These are phyloP conservation scores for Anolis carolinensis DNA, from an alignment of 2,113 vertebrate genomes.

Conservation along the genomic window DNA sequence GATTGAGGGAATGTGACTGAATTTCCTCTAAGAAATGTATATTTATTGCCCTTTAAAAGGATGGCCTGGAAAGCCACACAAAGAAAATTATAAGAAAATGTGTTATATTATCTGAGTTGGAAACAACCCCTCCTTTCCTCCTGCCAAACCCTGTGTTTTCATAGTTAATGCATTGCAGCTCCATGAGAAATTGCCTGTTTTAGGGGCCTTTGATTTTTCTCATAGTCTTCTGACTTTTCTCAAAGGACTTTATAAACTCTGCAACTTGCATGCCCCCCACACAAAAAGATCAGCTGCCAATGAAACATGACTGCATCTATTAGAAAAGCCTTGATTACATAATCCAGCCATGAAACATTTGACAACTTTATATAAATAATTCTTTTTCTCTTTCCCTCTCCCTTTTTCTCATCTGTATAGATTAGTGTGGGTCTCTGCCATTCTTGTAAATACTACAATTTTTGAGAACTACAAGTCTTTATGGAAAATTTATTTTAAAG, in stretches of 20 bases:
- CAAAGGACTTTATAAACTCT: conserved; percentile 14
- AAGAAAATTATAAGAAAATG: not conserved
- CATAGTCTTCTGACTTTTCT: conserved; percentile 9
- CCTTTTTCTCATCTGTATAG: not conserved
- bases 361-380: conserved; percentile 24
- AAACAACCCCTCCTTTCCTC: not conserved
- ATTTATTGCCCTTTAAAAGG: conserved; percentile 9
- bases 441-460: not conserved
- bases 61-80: not conserved
- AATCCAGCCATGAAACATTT: not conserved
- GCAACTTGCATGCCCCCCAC: not conserved
- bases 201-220: not conserved
- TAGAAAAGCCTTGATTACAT: conserved; percentile 3
- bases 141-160: not conserved
- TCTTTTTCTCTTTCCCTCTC: too few relatives aligned
- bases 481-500: not conserved
- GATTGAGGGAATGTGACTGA: not conserved
- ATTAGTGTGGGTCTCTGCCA: not conserved
- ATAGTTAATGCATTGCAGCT: conserved; percentile 18
- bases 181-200: not conserved
- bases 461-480: not conserved
- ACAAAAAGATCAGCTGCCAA: conserved; percentile 1
- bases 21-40: not conserved
- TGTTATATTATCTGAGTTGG: conserved; percentile 5
- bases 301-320: not conserved